Evolutionary conservation across 2,113 vertebrate genomes (phyloP).

Genomic region (Cochlearius cochlearius): DNA sequence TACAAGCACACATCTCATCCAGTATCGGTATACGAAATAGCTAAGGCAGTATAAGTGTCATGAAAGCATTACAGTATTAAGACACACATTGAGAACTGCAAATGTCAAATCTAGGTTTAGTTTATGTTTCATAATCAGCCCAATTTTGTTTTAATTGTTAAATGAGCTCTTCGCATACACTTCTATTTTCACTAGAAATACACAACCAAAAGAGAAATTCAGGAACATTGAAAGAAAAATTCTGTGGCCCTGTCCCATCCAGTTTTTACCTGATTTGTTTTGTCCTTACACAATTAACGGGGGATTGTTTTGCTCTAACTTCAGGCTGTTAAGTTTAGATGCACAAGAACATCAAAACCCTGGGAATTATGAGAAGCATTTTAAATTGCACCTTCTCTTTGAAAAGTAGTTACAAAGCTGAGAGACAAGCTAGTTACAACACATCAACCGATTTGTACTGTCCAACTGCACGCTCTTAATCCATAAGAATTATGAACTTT

Average conservation of each 20-base stretch:
- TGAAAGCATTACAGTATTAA: background rate
- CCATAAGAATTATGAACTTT: fast-evolving
- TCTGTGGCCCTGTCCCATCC: background rate
- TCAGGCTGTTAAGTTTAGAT: background rate
- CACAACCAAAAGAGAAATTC: background rate
- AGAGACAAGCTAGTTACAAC: background rate
- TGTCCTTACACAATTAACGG: background rate
- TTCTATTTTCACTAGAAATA: background rate
- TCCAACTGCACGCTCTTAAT: background rate
- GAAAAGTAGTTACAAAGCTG: background rate
- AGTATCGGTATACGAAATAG: background rate
- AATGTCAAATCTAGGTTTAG: background rate
- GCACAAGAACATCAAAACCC: background rate
- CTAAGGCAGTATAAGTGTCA: background rate
- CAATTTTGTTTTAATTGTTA: background rate
- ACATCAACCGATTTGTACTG: background rate
- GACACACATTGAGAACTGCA: background rate
- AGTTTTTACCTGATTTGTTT: background rate
- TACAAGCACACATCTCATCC: background rate
- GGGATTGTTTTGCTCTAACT: background rate
- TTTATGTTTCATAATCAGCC: background rate
- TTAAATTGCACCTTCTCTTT: background rate
- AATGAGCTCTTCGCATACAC: background rate
- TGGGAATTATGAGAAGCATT: background rate
- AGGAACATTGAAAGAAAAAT: background rate